phyloP scores from a whole-genome alignment of 2,113 vertebrate species.

The Melospiza georgiana region DNA sequence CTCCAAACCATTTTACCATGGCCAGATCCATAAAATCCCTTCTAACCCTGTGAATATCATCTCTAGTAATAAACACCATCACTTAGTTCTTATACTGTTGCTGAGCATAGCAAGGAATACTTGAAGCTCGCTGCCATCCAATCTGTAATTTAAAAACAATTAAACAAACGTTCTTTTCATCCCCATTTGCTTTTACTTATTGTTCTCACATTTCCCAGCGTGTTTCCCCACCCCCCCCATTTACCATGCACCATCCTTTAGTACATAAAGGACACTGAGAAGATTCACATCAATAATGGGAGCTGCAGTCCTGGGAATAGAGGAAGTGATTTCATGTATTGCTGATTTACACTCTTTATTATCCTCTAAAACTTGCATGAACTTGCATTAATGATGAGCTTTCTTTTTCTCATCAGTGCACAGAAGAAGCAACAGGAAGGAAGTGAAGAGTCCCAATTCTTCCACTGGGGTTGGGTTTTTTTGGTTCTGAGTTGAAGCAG shows the following conservation, averaged over 20 bases:
- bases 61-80: neutral
- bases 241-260: neutral
- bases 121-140: neutral
- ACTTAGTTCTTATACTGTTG: neutral
- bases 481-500: conserved; percentile 48
- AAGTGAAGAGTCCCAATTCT: neutral
- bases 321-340: neutral
- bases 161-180: neutral
- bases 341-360: neutral
- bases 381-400: neutral
- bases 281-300: neutral
- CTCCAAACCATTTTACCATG: neutral
- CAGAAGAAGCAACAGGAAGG: neutral
- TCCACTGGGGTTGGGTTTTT: neutral
- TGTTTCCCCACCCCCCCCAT: neutral
- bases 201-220: neutral
- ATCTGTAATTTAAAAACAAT: neutral
- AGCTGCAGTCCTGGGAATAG: neutral
- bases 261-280: neutral
- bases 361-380: neutral
- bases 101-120: neutral
- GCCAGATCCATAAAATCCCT: neutral
- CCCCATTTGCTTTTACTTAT: neutral
- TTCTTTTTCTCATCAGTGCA: neutral
- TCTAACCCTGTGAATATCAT: neutral